Base-by-base conservation (phyloP, 30 jellyfish, hydroid and myxozoan genomes). In the Phacellophora camtschatica region DNA sequence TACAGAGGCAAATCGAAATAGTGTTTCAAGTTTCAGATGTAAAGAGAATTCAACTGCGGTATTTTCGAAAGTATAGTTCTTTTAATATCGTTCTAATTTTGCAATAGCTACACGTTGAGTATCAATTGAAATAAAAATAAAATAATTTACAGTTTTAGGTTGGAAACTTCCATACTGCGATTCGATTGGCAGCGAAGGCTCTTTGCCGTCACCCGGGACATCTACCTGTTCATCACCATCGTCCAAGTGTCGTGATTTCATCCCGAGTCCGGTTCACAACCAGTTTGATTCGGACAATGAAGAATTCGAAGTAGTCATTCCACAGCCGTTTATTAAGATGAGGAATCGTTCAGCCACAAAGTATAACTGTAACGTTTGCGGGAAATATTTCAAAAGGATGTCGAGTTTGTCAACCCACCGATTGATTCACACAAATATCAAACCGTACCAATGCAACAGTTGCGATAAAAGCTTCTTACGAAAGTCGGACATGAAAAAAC, bases 391-490 rank as follows among this genome's bases (percentile, higher is more conserved):
- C 89, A 84, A 91, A 30, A 67, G 98, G 32, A 71, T 85, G 96
- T 84, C 98, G 4, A 84, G 96, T 72, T 56, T 91, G 30, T 84
- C 98, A 13, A 91, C 98, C 28, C 98, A 92, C 50, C 90, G 97
- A 36, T 59, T 92, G 39, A 92, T 92, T 27, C 98, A 92, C 82
- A 92, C 97, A 12, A 82, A 82, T 55, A 66, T 75, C 51, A 92
- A 92, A 82, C 98, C 98, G 34, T 92, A 70, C 77, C 95, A 92
- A 51, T 92, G 98, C 35, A 63, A 96, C n/a, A 67, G 72, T 46
- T 92, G 98, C 49, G 97, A 82, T 20, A 92, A 92, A 74, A 79
- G 81, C 64, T 86, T 92, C 67, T 71, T 92, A 22, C 84, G 98
- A 41, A 86, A 86, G 56, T 86, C 98, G 4, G 97, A 92, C 74